Evolutionary conservation across 2,113 vertebrate genomes (phyloP), one percentile per base, ranked within the genome.

Genomic region (Craseonycteris thonglongyai): DNA sequence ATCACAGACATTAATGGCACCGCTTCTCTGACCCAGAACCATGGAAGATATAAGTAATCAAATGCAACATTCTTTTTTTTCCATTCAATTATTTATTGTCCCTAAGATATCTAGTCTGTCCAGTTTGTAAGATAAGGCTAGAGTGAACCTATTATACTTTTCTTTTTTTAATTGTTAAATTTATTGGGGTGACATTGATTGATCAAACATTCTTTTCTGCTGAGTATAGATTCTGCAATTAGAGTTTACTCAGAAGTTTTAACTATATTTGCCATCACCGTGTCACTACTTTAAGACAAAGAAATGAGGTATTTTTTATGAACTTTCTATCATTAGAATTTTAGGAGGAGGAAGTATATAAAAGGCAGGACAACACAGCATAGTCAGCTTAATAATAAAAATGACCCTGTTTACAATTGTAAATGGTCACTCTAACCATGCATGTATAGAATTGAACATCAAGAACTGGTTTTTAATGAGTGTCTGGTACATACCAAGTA

Each of bases 201-300:
- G n/a, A n/a, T n/a, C n/a, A 95, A 68, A 63, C 18, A 71, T 58
- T 69, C 16, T 82, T 82, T 92, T n/a, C 19, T 95, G 28, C n/a
- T 76, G 10, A 82, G 45, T 88, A 33, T 94, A 69, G 16, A 65
- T 65, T 95, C 51, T 87, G n/a, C 35, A 92, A 66, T 88, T 88
- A 80, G 5, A 81, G 9, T 89, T 89, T 61, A 58, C 63, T 72
- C 65, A 90, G 22, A 75, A 87, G 42, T 68, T 68, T 82, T 6
- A 87, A 75, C 51, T 92, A 47, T 58, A 54, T 75, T 90, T 92
- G 21, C 38, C 56, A 61, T 94, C 56, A 79, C 38, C 61, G 69
- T 10, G 49, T 94, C 63, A 90, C 38, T 79, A 74, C 15, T 90
- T 93, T 79, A 84, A 91, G 21, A n/a, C 54, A 94, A 94, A 75